Evolutionary conservation across 2,888 invertebrate species (phyloP).

Genomic region (Aporophyla nigra): DNA sequence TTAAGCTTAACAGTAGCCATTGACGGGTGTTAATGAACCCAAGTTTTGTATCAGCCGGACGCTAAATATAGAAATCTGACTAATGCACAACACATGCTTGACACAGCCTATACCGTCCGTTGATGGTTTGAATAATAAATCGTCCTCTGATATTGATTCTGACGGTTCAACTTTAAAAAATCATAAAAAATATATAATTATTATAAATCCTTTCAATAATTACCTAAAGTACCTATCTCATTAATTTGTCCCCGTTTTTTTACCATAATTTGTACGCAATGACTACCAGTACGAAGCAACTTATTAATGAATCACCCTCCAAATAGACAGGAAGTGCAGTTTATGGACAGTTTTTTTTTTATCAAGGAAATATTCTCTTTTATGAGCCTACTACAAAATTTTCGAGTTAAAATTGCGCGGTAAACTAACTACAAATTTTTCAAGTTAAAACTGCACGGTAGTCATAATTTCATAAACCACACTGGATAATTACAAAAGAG

Average conservation of each 20-base stretch:
- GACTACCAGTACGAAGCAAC: neutral
- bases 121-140: constrained; percentile 73
- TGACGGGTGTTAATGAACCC: constrained; percentile 81
- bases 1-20: constrained; percentile 69
- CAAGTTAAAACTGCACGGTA: constrained; percentile 21
- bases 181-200: neutral
- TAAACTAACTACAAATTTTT: constrained; percentile 10
- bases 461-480: constrained; percentile 64
- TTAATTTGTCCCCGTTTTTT: neutral
- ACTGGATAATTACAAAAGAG: constrained; percentile 77
- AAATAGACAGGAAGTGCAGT: neutral
- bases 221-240: too few relatives aligned
- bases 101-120: constrained; percentile 75
- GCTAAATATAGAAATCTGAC: constrained; percentile 86
- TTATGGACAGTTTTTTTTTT: constrained; percentile 18
- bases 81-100: constrained; percentile 83
- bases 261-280: neutral
- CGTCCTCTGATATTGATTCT: constrained; percentile 23
- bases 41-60: constrained; percentile 78
- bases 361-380: neutral
- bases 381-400: neutral
- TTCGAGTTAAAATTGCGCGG: constrained; percentile 17
- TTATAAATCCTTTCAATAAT: neutral
- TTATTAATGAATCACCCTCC: neutral
- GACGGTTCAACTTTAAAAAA: constrained; percentile 4